Conservation (phyloP, 2,888 invertebrate species). For the Xylocampa areola region DNA sequence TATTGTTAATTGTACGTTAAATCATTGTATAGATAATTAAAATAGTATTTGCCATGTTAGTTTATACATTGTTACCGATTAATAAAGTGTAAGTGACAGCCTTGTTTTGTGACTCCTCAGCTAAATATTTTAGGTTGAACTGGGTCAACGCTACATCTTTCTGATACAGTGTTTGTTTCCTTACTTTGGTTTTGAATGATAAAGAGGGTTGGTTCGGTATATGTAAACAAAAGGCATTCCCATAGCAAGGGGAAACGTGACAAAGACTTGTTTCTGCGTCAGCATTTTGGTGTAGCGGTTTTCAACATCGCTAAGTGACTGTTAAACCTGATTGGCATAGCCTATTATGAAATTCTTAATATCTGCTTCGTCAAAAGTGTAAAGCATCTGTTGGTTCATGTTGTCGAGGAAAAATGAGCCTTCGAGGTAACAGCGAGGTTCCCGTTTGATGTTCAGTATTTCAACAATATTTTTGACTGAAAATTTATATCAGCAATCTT, state of each 20-base stretch:
- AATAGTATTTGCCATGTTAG: constrained; percentile 71
- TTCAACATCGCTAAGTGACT: constrained; percentile 82
- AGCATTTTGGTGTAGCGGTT: constrained; percentile 90
- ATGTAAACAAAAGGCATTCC: constrained; percentile 92
- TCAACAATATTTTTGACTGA: constrained; percentile 89
- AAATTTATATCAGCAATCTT: constrained; percentile 76
- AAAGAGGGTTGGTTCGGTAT: constrained; percentile 89
- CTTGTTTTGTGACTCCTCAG: constrained; percentile 80
- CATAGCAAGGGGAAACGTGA: constrained; percentile 92
- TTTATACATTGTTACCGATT: too few relatives aligned
- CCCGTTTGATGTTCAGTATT: constrained; percentile 88
- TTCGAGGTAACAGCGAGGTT: constrained; percentile 89
- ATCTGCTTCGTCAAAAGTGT: constrained; percentile 88
- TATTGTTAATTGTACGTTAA: too few relatives aligned
- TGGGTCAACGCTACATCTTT: constrained; percentile 84
- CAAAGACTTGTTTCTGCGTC: constrained; percentile 88
- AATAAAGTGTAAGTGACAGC: constrained; percentile 76
- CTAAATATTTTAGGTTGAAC: constrained; percentile 84
- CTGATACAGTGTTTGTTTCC: constrained; percentile 64
- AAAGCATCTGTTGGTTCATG: constrained; percentile 81
- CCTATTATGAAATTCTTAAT: constrained; percentile 81
- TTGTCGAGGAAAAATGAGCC: constrained; percentile 84
- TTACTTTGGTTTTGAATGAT: constrained; percentile 70
- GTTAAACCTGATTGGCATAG: constrained; percentile 73
- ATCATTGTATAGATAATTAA: too few relatives aligned